Conservation (phyloP, 2,797 vertebrate genomes). For the Malacoctenus gilli region DNA sequence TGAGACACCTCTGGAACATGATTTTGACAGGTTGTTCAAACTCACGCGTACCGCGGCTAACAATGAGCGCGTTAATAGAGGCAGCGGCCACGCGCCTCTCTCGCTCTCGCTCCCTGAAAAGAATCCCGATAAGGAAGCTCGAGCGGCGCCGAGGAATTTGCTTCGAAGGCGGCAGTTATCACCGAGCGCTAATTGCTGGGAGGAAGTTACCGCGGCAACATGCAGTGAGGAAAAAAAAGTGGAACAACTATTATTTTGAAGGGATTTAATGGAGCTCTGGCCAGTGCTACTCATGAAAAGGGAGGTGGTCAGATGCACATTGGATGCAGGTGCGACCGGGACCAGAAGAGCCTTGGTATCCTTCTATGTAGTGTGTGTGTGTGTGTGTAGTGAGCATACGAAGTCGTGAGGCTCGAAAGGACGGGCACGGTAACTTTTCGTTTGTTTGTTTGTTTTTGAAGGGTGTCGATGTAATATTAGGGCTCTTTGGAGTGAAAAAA, state of each 20-base stretch:
- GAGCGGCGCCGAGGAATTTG: not conserved
- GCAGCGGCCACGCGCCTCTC: not conserved
- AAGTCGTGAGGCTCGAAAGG: too few relatives aligned
- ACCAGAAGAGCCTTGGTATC: conserved; percentile 4
- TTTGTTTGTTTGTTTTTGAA: too few relatives aligned
- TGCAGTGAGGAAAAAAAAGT: not conserved
- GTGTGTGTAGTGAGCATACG: too few relatives aligned
- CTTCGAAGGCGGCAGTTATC: not conserved
- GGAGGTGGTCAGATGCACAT: conserved; percentile 2
- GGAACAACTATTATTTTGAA: not conserved
- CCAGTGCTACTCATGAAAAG: not conserved
- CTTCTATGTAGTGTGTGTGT: conserved; percentile 1
- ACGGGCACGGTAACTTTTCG: too few relatives aligned
- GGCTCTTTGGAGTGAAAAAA: too few relatives aligned
- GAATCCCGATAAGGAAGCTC: not conserved
- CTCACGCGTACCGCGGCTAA: not conserved
- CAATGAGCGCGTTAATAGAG: not conserved
- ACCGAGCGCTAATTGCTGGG: not conserved
- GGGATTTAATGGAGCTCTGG: conserved; percentile 1
- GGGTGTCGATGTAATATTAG: too few relatives aligned
- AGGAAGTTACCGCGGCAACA: too few relatives aligned
- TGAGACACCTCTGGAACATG: conserved; percentile 4
- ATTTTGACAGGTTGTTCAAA: conserved; percentile 6
- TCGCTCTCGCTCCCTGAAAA: not conserved
- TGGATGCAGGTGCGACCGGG: conserved; percentile 6